Evolutionary conservation across 2,888 invertebrate genomes (phyloP).

Genomic region (Stomorhina lunata): DNA sequence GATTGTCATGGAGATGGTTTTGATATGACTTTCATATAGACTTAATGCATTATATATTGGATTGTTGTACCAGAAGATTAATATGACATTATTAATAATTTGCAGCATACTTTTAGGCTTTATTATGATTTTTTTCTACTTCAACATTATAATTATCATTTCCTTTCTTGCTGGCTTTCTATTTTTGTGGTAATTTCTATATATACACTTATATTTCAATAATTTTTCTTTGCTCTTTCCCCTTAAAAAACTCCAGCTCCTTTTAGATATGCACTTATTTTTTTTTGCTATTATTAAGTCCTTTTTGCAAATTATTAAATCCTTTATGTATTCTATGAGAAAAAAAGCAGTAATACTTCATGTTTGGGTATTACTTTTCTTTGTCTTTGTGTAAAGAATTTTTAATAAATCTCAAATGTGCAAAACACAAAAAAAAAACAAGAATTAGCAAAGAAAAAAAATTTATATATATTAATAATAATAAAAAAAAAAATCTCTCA

Average conservation of each 20-base stretch:
- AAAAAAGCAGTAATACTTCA: conserved; percentile 60
- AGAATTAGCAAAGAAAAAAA: conserved; percentile 22
- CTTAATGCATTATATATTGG: conserved; percentile 75
- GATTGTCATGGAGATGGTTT: conserved; percentile 60
- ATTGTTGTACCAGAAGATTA: conserved; percentile 70
- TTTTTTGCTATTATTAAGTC: conserved; percentile 58
- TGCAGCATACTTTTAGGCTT: conserved; percentile 74
- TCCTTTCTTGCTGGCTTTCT: too few species aligned
- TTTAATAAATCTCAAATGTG: conserved; percentile 79
- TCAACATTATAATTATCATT: conserved; percentile 60
- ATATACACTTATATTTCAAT: conserved; percentile 56
- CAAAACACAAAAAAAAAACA: conserved; percentile 65
- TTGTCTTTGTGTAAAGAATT: conserved; percentile 74
- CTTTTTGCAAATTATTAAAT: conserved; percentile 66
- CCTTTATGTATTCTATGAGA: conserved; percentile 60
- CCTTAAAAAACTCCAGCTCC: conserved; percentile 8
- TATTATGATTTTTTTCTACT: conserved; percentile 56
- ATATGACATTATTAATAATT: conserved; percentile 79
- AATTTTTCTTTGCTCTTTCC: conserved; percentile 47
- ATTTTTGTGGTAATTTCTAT: too few species aligned
- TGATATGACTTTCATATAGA: conserved; percentile 68
- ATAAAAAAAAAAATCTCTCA: conserved; percentile 57
- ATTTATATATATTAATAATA: conserved; percentile 57
- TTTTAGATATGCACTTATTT: conserved; percentile 50
- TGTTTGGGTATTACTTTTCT: conserved; percentile 66